Evolutionary conservation across 2,113 vertebrate genomes (phyloP).

Genomic region (Nanorana parkeri): DNA sequence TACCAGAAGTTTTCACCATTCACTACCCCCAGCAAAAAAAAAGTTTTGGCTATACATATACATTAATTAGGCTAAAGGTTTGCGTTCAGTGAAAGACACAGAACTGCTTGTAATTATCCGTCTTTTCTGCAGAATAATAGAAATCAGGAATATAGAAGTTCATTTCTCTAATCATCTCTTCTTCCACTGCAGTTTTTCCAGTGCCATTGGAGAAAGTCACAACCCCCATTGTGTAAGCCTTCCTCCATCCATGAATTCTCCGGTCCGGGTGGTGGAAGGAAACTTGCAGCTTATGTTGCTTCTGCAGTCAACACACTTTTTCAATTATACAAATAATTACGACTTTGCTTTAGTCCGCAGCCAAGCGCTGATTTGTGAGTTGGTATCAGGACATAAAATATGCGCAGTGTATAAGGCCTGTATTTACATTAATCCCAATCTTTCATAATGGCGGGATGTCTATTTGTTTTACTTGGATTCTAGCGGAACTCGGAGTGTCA

Average conservation of each 20-base stretch:
- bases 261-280: conserved; percentile 10
- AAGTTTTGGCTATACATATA: no score
- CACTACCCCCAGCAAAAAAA: no score
- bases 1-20: no score
- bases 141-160: no score
- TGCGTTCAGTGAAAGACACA: no score
- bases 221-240: background rate
- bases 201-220: background rate
- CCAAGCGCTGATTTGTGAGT: background rate
- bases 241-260: background rate
- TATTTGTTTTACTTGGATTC: background rate
- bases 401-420: background rate
- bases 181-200: background rate
- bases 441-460: background rate
- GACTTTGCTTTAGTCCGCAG: background rate
- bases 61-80: no score
- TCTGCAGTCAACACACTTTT: conserved; percentile 2
- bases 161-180: background rate
- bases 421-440: background rate
- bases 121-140: background rate
- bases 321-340: conserved; percentile 14
- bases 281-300: background rate
- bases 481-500: no score
- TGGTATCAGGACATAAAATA: background rate
- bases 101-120: conserved; percentile 1